These are phyloP conservation scores for Agelas oroides DNA, from an alignment of 37 sponge, comb jelly and placozoan genomes.

Conservation along the genomic window DNA sequence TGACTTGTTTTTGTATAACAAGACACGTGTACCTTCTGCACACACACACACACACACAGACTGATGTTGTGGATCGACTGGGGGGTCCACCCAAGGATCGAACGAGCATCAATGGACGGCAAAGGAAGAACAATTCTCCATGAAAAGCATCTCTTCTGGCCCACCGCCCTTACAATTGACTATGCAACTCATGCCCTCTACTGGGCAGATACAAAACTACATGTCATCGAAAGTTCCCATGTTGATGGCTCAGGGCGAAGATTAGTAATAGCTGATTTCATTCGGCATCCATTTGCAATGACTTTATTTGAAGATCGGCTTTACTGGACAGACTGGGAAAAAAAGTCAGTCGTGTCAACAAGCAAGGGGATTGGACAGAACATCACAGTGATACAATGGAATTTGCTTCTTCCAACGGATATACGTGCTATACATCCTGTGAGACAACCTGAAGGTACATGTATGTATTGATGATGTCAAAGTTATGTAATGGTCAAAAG, in stretches of 20 bases:
- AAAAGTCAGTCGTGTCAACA: slow-evolving; percentile 1
- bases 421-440: slow-evolving; percentile 64
- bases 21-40: too few relatives aligned
- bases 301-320: slow-evolving; percentile 68
- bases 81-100: slow-evolving; percentile 54
- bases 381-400: neutral
- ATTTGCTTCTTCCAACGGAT: slow-evolving; percentile 44
- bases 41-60: neutral
- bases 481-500: too few relatives aligned
- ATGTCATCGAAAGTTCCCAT: slow-evolving; percentile 57
- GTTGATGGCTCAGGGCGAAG: slow-evolving; percentile 58
- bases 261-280: slow-evolving; percentile 8
- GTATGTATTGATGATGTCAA: too few relatives aligned
- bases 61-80: slow-evolving; percentile 66
- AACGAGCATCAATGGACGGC: slow-evolving; percentile 75
- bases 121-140: neutral
- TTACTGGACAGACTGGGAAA: slow-evolving; percentile 86
- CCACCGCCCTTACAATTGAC: slow-evolving; percentile 78
- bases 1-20: too few relatives aligned
- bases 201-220: slow-evolving; percentile 81
- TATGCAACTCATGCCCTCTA: slow-evolving; percentile 69
- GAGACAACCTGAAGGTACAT: slow-evolving; percentile 31
- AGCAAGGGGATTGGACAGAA: slow-evolving; percentile 30
- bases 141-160: slow-evolving; percentile 41
- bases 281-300: slow-evolving; percentile 75